Evolutionary conservation across 2,888 invertebrate species (phyloP).

Genomic region (Tineola bisselliella): DNA sequence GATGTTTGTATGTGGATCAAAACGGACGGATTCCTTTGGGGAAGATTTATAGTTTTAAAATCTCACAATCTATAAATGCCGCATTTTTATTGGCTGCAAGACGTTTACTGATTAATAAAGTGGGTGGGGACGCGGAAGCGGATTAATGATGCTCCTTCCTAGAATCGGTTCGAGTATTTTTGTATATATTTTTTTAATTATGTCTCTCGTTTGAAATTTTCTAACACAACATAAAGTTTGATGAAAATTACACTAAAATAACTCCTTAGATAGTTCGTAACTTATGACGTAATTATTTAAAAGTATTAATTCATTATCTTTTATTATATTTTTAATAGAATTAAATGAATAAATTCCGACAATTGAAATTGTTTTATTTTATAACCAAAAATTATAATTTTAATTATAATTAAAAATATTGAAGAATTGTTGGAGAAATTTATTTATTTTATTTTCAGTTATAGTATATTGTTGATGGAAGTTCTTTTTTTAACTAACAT

Average conservation of each 20-base stretch:
- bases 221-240: not conserved
- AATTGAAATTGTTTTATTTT: no score
- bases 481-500: no score
- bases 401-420: no score
- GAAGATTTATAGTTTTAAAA: conserved; percentile 57
- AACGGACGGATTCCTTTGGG: conserved; percentile 42
- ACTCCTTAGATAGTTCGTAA: not conserved
- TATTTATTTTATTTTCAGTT: no score
- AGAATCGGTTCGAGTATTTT: conserved; percentile 27
- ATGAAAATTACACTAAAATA: not conserved
- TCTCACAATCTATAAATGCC: conserved; percentile 55
- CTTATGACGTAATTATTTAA: not conserved
- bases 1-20: conserved; percentile 46
- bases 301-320: no score
- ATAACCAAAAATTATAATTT: no score
- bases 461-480: no score
- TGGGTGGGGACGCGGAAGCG: conserved; percentile 56
- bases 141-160: conserved; percentile 44
- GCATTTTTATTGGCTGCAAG: conserved; percentile 56
- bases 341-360: no score
- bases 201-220: conserved; percentile 18
- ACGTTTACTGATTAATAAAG: conserved; percentile 64
- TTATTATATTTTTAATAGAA: no score
- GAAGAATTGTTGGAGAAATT: no score
- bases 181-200: conserved; percentile 13